Conservation (phyloP, 2,797 vertebrate genomes). For the Syndactyla subalaris region DNA sequence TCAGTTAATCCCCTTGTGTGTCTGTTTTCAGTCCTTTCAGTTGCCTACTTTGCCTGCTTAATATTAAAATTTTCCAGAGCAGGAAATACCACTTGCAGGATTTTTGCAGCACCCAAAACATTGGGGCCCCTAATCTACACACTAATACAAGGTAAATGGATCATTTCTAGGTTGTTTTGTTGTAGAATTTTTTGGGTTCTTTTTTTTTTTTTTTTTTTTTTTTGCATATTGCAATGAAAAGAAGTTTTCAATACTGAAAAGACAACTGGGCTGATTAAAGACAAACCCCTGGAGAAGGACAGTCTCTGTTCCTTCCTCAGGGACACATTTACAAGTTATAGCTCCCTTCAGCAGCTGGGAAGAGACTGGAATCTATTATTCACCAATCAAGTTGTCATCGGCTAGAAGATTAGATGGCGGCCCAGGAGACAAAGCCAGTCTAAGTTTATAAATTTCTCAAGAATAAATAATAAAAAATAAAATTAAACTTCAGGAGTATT, state of each 20-base stretch:
- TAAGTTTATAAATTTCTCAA: neutral
- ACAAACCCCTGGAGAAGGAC: neutral
- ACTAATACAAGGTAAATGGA: neutral
- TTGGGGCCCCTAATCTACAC: neutral
- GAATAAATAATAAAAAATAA: neutral
- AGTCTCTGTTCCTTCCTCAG: neutral
- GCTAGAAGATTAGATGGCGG: neutral
- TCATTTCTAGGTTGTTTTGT: neutral
- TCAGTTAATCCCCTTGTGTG: neutral
- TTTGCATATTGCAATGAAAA: neutral
- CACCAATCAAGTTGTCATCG: conserved; percentile 44
- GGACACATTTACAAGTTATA: neutral
- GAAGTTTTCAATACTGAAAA: neutral
- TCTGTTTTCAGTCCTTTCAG: neutral
- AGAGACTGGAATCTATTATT: conserved; percentile 8
- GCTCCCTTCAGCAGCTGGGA: conserved; percentile 1
- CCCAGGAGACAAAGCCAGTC: neutral
- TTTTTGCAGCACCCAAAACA: neutral
- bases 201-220: neutral
- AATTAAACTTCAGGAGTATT: neutral
- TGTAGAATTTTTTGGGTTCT: neutral
- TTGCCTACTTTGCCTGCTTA: neutral
- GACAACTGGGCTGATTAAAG: neutral
- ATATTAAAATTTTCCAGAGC: neutral
- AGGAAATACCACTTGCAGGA: neutral